phyloP scores from a whole-genome alignment of 2,113 vertebrate genomes.

The Salvelinus alpinus region DNA sequence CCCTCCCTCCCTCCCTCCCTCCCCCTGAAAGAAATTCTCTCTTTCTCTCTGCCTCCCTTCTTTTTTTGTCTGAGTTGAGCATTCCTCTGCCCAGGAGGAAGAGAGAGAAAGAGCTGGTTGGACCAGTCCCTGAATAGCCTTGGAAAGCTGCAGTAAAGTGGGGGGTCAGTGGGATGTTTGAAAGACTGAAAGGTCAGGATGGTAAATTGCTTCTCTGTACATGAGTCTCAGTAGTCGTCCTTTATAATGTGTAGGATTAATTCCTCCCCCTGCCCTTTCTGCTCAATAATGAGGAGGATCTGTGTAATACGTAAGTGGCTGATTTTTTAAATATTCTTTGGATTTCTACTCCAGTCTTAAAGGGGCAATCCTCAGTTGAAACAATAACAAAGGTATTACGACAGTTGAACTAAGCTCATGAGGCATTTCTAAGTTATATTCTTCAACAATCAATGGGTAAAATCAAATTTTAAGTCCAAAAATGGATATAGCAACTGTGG shows the following conservation, averaged over 20 bases:
- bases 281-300: conserved; percentile 51
- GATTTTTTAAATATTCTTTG: conserved; percentile 52
- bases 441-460: no score
- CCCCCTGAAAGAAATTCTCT: not conserved
- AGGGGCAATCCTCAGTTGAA: no score
- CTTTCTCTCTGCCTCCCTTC: not conserved
- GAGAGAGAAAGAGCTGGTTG: conserved; percentile 46
- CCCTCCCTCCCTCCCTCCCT: not conserved
- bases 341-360: conserved; percentile 25
- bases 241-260: conserved; percentile 71
- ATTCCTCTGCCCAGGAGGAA: not conserved
- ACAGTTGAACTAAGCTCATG: no score
- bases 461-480: no score
- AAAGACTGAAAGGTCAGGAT: conserved; percentile 73
- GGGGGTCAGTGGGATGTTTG: conserved; percentile 51
- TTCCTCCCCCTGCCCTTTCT: conserved; percentile 68
- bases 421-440: no score
- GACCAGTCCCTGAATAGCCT: conserved; percentile 50
- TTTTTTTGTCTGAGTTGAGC: not conserved
- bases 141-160: conserved; percentile 52
- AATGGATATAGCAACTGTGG: no score
- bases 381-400: no score
- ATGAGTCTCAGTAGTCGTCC: conserved; percentile 65
- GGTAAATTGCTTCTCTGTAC: conserved; percentile 71
- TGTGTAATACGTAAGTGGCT: conserved; percentile 53